Conservation (phyloP, 2,888 invertebrate genomes). For the Apamea monoglypha region DNA sequence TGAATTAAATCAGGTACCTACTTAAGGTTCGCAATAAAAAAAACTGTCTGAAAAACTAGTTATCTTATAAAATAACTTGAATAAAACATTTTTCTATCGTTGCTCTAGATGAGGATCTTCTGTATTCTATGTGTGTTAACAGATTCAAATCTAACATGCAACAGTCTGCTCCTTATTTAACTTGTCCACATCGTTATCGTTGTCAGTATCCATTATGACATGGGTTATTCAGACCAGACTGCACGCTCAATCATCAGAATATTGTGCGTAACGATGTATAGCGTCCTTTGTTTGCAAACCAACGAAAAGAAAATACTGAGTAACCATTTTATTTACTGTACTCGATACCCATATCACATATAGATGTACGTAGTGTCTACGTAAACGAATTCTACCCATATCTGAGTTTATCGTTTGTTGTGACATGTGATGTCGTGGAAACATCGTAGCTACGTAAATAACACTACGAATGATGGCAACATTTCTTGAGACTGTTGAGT, state of each 20-base stretch:
- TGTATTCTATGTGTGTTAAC: not conserved
- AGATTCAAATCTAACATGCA: not conserved
- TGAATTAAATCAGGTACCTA: too few species aligned
- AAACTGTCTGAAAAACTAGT: too few species aligned
- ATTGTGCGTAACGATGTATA: not conserved
- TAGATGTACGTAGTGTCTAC: not conserved
- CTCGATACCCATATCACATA: slow-evolving; percentile 1
- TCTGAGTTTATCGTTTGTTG: slow-evolving; percentile 31
- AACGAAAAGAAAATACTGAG: slow-evolving; percentile 16
- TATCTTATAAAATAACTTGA: not conserved
- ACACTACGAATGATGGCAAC: not conserved
- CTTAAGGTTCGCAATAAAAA: too few species aligned
- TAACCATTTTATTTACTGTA: slow-evolving; percentile 13
- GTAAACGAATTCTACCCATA: slow-evolving; percentile 20
- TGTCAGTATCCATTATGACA: slow-evolving; percentile 6
- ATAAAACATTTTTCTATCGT: not conserved
- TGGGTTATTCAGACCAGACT: not conserved
- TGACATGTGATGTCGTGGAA: slow-evolving; percentile 19
- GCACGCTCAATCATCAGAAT: not conserved
- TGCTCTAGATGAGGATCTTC: not conserved
- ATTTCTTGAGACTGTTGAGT: slow-evolving; percentile 3
- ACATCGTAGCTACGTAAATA: slow-evolving; percentile 20
- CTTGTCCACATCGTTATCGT: not conserved
- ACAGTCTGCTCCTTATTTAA: not conserved
- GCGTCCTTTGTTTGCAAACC: slow-evolving; percentile 10